Conservation (phyloP, 2,113 vertebrate species). For the Cromileptes altivelis region DNA sequence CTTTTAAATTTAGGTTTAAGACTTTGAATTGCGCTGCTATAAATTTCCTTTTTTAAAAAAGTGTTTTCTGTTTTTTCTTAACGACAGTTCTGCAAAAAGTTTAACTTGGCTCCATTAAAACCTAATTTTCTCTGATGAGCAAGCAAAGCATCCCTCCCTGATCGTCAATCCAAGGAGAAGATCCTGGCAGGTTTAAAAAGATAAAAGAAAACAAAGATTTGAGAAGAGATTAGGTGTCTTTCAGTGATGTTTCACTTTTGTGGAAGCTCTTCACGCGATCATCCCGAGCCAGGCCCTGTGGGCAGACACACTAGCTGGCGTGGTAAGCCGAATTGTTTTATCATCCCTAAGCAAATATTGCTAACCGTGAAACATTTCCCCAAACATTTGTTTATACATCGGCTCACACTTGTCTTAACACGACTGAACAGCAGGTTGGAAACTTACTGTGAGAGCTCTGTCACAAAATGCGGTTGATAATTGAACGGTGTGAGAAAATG, state of each 20-base stretch:
- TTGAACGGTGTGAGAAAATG: neutral
- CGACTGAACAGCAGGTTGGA: slow-evolving; percentile 33
- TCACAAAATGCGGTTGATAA: neutral
- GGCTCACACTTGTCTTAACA: slow-evolving; percentile 54
- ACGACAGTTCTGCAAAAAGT: neutral
- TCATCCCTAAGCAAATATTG: slow-evolving; percentile 63
- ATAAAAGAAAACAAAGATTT: neutral
- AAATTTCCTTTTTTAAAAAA: neutral
- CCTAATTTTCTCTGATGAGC: neutral
- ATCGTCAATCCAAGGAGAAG: neutral
- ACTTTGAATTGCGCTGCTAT: neutral
- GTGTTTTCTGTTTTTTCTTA: neutral
- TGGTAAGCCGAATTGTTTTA: slow-evolving; percentile 47
- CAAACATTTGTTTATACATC: slow-evolving; percentile 69
- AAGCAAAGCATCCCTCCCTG: neutral
- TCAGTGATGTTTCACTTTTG: slow-evolving; percentile 10
- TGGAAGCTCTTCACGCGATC: neutral
- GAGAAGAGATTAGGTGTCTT: slow-evolving; percentile 7
- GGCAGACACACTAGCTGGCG: slow-evolving; percentile 37
- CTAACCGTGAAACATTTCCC: slow-evolving; percentile 52
- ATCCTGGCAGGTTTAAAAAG: neutral
- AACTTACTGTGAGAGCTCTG: slow-evolving; percentile 17
- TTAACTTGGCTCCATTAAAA: neutral
- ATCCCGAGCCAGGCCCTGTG: slow-evolving; percentile 43
- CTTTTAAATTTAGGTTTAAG: neutral